A percentile compares a stretch with the other conserved stretches of the same genome.
Evolutionary conservation across 2,888 invertebrate genomes (phyloP).

Genomic region (Ypsolopha scabrella): DNA sequence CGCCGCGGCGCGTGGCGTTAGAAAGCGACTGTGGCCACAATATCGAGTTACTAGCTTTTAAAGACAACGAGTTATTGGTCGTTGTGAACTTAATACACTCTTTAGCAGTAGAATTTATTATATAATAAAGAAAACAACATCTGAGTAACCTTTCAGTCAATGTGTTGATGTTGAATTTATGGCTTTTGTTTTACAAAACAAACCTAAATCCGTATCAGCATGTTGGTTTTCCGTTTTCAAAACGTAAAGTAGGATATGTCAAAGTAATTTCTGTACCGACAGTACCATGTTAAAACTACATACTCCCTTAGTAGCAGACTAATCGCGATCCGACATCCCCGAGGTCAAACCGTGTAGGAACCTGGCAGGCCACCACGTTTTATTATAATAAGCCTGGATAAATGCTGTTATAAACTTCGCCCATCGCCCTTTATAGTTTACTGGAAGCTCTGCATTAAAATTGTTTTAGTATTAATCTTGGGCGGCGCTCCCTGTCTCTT

Average conservation of each 20-base stretch:
- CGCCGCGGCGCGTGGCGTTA: too few relatives aligned
- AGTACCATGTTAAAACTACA: conserved; percentile 33
- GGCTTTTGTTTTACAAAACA: too few relatives aligned
- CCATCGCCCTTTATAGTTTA: conserved; percentile 41
- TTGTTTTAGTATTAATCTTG: conserved; percentile 15
- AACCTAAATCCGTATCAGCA: too few relatives aligned
- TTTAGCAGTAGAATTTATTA: too few relatives aligned
- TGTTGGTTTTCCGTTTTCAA: too few relatives aligned
- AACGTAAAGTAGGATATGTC: conserved; percentile 2
- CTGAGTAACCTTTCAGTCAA: too few relatives aligned
- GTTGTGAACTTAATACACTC: too few relatives aligned
- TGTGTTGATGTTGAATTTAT: too few relatives aligned
- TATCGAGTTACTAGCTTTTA: too few relatives aligned
- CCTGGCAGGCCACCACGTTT: conserved; percentile 51
- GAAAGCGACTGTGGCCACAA: too few relatives aligned
- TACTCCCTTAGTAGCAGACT: conserved; percentile 43
- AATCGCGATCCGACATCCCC: conserved; percentile 42
- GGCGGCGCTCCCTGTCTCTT: background rate
- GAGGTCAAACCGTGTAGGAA: conserved; percentile 60
- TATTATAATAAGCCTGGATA: conserved; percentile 54
- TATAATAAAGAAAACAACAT: too few relatives aligned
- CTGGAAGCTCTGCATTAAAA: conserved; percentile 17
- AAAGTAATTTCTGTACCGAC: conserved; percentile 18
- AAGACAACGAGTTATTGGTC: too few relatives aligned
- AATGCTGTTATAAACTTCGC: conserved; percentile 38